Conservation (phyloP, 2,888 invertebrate species). For the Eudemis profundana region DNA sequence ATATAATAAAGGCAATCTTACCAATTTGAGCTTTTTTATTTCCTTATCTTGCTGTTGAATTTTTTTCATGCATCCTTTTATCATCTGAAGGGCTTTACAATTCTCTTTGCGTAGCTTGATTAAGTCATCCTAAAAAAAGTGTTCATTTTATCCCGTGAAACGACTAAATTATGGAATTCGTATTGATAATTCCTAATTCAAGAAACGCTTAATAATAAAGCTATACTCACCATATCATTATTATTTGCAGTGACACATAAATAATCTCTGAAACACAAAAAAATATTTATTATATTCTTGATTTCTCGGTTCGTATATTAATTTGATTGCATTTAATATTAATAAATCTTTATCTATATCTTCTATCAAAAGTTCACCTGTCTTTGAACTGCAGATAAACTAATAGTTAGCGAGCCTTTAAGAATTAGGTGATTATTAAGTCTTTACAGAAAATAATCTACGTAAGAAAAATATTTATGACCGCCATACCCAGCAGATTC, state of each 20-base stretch:
- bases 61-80: constrained; percentile 84
- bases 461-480: not conserved
- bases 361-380: too few species aligned
- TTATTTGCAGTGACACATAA: constrained; percentile 70
- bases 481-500: constrained; percentile 72
- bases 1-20: constrained; percentile 48
- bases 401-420: too few species aligned
- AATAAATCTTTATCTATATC: too few species aligned
- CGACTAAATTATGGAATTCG: too few species aligned
- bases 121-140: constrained; percentile 71
- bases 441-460: not conserved
- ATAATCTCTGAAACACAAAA: constrained; percentile 67
- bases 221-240: constrained; percentile 67
- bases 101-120: constrained; percentile 82
- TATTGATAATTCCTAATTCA: too few species aligned
- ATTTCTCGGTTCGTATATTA: too few species aligned
- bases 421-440: too few species aligned
- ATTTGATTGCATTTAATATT: too few species aligned
- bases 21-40: constrained; percentile 78
- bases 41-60: constrained; percentile 83
- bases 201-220: too few species aligned
- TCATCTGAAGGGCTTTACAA: constrained; percentile 84
- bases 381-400: too few species aligned
- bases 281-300: constrained; percentile 1
- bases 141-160: not conserved